Evolutionary conservation across 2,113 vertebrate species (phyloP), one percentile per base, ranked within the genome.

Genomic region (Caranx ignobilis): DNA sequence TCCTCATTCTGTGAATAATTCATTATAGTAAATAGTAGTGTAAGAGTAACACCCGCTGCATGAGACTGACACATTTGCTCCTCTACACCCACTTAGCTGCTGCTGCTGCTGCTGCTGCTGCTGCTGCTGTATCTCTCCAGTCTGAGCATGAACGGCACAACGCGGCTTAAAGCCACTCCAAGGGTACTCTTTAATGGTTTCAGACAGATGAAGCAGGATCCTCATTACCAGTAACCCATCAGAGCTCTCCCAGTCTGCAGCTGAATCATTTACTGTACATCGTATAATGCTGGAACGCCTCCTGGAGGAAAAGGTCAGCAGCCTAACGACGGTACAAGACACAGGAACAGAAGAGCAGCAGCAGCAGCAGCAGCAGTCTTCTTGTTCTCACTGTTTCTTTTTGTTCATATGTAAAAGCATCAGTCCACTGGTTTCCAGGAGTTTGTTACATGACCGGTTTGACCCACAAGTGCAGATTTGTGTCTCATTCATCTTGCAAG

Each of bases 1-100:
- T 43, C 71, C 64, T 76, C 50, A 18, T 26, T 13, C 9, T 52
- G 57, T 74, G 66, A 75, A 78, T 71, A 57, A 80, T 75, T 84
- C 31, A 75, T 77, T 10, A 21, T 12, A 54, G n/a, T 34, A 37
- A 34, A 65, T 61, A 60, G 32, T 59, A 62, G 31, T 64, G 45
- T 48, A 21, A 16, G 16, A 61, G 55, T 48, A 19, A 55, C 15
- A 68, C 13, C 52, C 55, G 47, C 55, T 64, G 13, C 32, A 61
- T 77, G 47, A 10, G 47, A 56, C 9, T 55, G 55, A 61, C 19
- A 61, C 19, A 26, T 77, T 83, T 21, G 43, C 35, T 65, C 16
- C 41, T 39, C 34, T 12, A 13, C 39, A 55, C 32, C n/a, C 9
- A 34, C 34, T 75, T 18, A 32, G 52, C 57, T 26, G 6, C 45